phyloP scores from a whole-genome alignment of 2,113 vertebrate species.

The Callionymus lyra region DNA sequence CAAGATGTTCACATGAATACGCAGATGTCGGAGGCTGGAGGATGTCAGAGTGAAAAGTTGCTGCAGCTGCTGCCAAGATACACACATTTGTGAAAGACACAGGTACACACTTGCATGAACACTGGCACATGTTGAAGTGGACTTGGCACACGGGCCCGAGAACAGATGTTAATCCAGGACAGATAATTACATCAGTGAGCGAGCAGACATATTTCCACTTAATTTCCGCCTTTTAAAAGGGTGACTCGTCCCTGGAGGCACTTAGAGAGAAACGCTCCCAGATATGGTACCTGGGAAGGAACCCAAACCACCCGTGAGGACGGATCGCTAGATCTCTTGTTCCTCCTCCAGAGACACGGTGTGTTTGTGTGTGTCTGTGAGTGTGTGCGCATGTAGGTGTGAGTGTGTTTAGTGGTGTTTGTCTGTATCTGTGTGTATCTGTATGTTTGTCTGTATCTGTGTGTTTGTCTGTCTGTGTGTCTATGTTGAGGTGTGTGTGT shows the following conservation, averaged over 20 bases:
- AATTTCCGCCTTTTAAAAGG: slow-evolving; percentile 71
- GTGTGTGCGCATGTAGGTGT: slow-evolving; percentile 10
- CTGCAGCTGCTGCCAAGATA: slow-evolving; percentile 61
- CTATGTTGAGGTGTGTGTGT: too few species aligned
- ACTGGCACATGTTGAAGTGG: slow-evolving; percentile 63
- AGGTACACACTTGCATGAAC: slow-evolving; percentile 54
- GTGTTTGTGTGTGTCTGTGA: slow-evolving; percentile 12
- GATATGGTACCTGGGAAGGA: slow-evolving; percentile 44
- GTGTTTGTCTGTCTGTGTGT: slow-evolving; percentile 28
- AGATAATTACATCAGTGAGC: slow-evolving; percentile 74
- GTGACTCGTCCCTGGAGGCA: slow-evolving; percentile 58
- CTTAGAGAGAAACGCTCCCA: slow-evolving; percentile 42
- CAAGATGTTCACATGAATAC: slow-evolving; percentile 64
- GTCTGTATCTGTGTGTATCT: too few species aligned
- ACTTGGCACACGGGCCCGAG: slow-evolving; percentile 60
- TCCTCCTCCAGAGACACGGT: slow-evolving; percentile 21
- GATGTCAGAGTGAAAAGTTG: slow-evolving; percentile 66
- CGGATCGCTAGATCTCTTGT: slow-evolving; percentile 29
- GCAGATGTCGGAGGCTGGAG: slow-evolving; percentile 66
- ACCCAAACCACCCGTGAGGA: slow-evolving; percentile 43
- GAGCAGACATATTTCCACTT: slow-evolving; percentile 74
- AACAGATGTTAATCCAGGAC: slow-evolving; percentile 77
- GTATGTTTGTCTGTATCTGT: too few species aligned
- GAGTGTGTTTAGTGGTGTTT: slow-evolving; percentile 2
- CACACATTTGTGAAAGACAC: slow-evolving; percentile 60